Evolutionary conservation across 2,797 vertebrate genomes (phyloP).

Genomic region (Buphagus erythrorhynchus): DNA sequence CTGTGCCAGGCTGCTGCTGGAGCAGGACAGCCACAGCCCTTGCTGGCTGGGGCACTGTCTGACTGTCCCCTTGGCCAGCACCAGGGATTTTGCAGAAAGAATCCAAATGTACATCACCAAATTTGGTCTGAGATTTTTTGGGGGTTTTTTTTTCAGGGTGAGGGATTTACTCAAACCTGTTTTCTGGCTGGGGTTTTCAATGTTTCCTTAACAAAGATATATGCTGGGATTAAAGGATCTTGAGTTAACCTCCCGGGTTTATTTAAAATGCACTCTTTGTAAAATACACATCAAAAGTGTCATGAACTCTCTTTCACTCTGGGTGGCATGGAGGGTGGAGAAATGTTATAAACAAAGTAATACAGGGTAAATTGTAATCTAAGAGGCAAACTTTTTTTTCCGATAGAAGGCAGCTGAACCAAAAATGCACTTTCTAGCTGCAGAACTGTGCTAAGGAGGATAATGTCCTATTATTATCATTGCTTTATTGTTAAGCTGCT

Average conservation of each 20-base stretch:
- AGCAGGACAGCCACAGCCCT: neutral
- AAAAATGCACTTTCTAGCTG: neutral
- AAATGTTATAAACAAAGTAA: conserved; percentile 40
- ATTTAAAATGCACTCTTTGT: conserved; percentile 52
- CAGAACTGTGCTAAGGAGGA: neutral
- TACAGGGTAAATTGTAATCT: conserved; percentile 6
- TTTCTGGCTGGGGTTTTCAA: conserved; percentile 5
- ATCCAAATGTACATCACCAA: neutral
- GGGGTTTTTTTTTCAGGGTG: neutral
- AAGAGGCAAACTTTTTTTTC: neutral
- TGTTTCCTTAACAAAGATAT: conserved; percentile 51
- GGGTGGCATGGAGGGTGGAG: conserved; percentile 29
- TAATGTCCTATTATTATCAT: neutral
- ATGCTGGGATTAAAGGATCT: conserved; percentile 54
- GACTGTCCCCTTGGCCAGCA: rapidly evolving
- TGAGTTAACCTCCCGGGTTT: conserved; percentile 18
- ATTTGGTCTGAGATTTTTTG: neutral
- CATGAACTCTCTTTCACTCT: conserved; percentile 57
- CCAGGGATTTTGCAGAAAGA: neutral
- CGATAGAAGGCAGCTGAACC: conserved; percentile 5
- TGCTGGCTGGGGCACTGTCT: rapidly evolving
- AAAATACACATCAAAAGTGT: conserved; percentile 63
- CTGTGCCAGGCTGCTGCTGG: neutral
- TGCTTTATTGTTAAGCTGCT: neutral
- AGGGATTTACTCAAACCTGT: conserved; percentile 17